Conservation (phyloP, 2,113 vertebrate species). For the Spea multiplicata region DNA sequence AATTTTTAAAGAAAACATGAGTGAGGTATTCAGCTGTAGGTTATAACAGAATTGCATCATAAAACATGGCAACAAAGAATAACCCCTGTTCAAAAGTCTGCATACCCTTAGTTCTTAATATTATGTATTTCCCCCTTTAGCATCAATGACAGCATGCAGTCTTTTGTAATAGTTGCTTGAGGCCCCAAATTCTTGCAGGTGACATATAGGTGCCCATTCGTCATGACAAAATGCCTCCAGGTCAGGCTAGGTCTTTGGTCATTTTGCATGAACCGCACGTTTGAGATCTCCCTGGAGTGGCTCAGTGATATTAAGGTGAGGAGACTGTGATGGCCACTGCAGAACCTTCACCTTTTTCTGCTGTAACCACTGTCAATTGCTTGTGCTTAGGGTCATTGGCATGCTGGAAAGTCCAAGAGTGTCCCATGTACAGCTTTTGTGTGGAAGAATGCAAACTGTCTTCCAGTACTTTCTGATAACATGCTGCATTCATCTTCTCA, state of each 20-base stretch:
- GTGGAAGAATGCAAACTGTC: constrained; percentile 1
- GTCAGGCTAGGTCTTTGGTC: not conserved
- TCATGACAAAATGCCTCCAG: no score
- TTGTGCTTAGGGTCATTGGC: constrained; percentile 1
- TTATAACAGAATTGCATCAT: no score
- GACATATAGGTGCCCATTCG: no score
- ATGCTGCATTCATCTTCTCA: not conserved
- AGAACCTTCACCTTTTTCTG: constrained; percentile 3
- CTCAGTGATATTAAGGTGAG: not conserved
- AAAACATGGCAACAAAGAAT: no score
- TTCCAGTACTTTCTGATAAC: constrained; percentile 13
- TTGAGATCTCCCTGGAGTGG: not conserved
- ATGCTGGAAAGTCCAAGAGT: not conserved
- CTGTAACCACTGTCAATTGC: not conserved
- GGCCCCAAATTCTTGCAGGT: no score
- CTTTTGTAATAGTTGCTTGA: no score
- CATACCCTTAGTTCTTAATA: no score
- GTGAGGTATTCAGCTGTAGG: no score
- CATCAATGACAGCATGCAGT: no score
- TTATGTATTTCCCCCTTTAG: no score
- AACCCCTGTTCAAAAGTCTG: no score
- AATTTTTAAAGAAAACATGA: no score
- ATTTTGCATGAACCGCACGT: not conserved
- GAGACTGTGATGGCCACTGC: not conserved
- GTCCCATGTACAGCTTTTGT: not conserved